Percentiles rank a stretch among this genome's conserved stretches.
phyloP scores from a whole-genome alignment of 2,797 vertebrate genomes.

The Sebastes itinus region DNA sequence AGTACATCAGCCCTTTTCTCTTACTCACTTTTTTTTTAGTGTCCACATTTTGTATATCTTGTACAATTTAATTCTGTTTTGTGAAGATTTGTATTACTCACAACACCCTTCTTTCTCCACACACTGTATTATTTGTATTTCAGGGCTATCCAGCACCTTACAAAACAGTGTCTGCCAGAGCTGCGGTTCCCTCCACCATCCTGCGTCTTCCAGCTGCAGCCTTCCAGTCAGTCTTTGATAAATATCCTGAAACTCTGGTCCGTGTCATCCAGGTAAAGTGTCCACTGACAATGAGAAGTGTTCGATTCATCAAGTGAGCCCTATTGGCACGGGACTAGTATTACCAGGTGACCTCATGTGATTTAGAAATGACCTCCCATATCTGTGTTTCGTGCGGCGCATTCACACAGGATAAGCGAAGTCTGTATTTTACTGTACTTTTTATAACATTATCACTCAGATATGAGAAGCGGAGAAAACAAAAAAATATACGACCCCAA shows the following conservation, averaged over 20 bases:
- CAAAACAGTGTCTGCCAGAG: conserved; percentile 92
- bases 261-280: conserved; percentile 90
- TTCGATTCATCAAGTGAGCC: background rate
- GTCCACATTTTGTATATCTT: background rate
- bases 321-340: background rate
- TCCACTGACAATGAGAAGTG: background rate
- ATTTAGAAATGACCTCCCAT: background rate
- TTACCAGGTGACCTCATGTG: background rate
- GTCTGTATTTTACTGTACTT: background rate
- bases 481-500: background rate
- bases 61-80: background rate
- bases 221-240: conserved; percentile 92
- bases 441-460: fast-evolving
- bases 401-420: background rate
- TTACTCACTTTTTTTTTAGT: background rate
- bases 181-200: conserved; percentile 85
- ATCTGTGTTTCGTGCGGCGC: background rate
- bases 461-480: background rate
- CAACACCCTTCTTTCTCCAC: background rate
- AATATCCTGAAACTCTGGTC: conserved; percentile 93
- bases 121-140: background rate
- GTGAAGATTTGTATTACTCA: background rate
- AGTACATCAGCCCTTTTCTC: background rate
- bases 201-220: conserved; percentile 90
- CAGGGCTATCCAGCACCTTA: conserved; percentile 92